Evolutionary conservation across 1,140 invertebrate species (phyloP).

Genomic region (Helicorthomorpha holstii): DNA sequence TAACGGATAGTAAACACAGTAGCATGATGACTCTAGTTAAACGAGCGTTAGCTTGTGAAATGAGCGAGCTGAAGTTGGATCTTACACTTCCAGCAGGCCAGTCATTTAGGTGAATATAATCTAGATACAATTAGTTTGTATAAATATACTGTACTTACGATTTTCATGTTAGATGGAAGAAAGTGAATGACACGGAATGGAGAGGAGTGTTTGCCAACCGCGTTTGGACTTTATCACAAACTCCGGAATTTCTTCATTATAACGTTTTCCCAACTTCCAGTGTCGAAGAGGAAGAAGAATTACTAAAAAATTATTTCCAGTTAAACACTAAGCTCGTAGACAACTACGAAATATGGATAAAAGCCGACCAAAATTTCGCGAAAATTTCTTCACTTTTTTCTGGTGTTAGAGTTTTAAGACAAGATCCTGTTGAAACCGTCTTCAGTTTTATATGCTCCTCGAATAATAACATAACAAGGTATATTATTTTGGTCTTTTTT

Average conservation of each 20-base stretch:
- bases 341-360: slow-evolving; percentile 56
- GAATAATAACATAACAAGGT: slow-evolving; percentile 87
- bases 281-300: slow-evolving; percentile 3
- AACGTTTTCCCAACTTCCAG: background rate
- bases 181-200: background rate
- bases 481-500: slow-evolving; percentile 11
- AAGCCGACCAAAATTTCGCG: slow-evolving; percentile 52
- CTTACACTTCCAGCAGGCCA: background rate
- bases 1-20: background rate
- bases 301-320: slow-evolving; percentile 30
- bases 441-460: slow-evolving; percentile 95
- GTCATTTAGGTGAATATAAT: background rate
- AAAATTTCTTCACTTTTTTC: slow-evolving; percentile 44
- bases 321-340: slow-evolving; percentile 39
- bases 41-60: background rate
- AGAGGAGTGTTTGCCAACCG: background rate
- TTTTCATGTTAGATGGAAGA: background rate
- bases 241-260: background rate
- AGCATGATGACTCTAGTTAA: background rate
- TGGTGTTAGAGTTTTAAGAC: slow-evolving; percentile 77
- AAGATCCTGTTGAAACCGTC: slow-evolving; percentile 82
- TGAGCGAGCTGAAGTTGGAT: background rate
- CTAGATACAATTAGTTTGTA: background rate
- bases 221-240: background rate
- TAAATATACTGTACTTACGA: background rate